Evolutionary conservation across 2,113 vertebrate genomes (phyloP).

Genomic region (Centropus unirufus): DNA sequence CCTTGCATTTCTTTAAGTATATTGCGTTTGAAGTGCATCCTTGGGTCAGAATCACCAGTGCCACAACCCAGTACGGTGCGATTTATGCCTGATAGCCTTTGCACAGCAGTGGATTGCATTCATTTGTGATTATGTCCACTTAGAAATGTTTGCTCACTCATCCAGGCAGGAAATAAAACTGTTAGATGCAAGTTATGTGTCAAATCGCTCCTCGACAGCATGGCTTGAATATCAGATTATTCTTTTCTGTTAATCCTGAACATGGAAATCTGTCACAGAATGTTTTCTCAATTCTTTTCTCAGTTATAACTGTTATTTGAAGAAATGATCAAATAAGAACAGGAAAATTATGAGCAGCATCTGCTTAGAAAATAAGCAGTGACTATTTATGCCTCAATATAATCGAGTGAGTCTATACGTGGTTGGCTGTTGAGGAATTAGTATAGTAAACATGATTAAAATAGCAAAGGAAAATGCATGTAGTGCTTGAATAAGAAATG

Average conservation of each 20-base stretch:
- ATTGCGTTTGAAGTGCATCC: background rate
- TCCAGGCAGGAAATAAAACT: background rate
- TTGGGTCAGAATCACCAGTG: background rate
- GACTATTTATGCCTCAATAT: background rate
- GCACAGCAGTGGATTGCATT: background rate
- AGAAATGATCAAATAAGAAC: constrained; percentile 56
- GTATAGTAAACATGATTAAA: background rate
- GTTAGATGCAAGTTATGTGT: background rate
- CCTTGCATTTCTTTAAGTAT: background rate
- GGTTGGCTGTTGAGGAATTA: background rate
- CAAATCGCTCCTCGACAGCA: constrained; percentile 26
- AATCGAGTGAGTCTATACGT: background rate
- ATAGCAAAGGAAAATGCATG: background rate
- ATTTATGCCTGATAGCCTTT: background rate
- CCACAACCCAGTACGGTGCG: background rate
- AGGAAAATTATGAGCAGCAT: constrained; percentile 56
- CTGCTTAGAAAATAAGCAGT: constrained; percentile 56
- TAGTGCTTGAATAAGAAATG: background rate
- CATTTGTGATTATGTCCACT: background rate
- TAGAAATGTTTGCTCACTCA: background rate
- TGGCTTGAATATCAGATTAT: constrained; percentile 32
- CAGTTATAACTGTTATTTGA: constrained; percentile 64
- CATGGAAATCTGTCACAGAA: constrained; percentile 24
- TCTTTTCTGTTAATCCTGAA: constrained; percentile 46
- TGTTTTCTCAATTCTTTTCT: constrained; percentile 65